A percentile compares a stretch with the other conserved stretches of the same genome.
Evolutionary conservation across 2,797 vertebrate species (phyloP).

Genomic region (Lacerta viridis): DNA sequence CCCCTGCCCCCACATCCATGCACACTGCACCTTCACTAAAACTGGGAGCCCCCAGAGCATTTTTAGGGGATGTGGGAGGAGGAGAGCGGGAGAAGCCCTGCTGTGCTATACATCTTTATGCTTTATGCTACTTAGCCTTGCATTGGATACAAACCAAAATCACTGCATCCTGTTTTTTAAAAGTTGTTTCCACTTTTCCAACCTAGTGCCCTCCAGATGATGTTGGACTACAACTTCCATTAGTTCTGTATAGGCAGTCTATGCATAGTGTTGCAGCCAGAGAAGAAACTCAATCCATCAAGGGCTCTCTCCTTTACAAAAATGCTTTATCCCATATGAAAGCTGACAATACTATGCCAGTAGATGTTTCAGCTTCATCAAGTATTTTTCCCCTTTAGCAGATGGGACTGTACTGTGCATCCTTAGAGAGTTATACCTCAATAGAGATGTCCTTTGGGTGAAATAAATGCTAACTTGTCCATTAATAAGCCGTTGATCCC

Average conservation of each 20-base stretch:
- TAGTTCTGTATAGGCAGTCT: not conserved
- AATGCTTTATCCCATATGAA: not conserved
- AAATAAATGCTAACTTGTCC: conserved; percentile 40
- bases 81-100: no score
- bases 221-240: not conserved
- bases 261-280: not conserved
- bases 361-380: conserved; percentile 23
- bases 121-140: no score
- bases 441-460: conserved; percentile 32
- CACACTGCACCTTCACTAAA: no score
- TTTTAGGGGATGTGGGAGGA: no score
- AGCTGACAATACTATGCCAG: not conserved
- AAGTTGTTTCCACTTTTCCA: not conserved
- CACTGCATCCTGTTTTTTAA: not conserved
- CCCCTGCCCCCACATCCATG: no score
- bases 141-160: not conserved
- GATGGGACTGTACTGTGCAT: conserved; percentile 14
- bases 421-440: conserved; percentile 11
- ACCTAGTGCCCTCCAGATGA: no score
- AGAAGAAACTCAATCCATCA: not conserved
- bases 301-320: not conserved
- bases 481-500: conserved; percentile 64
- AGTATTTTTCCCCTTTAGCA: conserved; percentile 26
- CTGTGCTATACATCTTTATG: no score
- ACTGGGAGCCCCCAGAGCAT: no score